phyloP scores from a whole-genome alignment of 2,797 vertebrate species.

The Chelidonichthys spinosus region DNA sequence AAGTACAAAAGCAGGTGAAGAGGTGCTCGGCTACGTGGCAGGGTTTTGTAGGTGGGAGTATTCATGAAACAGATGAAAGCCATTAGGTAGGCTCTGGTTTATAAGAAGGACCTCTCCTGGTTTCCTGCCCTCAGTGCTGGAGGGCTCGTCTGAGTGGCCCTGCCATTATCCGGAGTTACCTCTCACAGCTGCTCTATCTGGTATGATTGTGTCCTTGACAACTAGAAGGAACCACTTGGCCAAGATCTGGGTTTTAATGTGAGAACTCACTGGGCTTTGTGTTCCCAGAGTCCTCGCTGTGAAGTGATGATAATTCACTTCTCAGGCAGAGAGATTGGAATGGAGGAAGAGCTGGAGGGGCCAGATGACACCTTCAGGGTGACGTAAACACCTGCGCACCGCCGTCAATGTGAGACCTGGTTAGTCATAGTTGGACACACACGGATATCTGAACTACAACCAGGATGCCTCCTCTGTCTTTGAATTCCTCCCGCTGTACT shows the following conservation, averaged over 20 bases:
- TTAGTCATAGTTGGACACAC: slow-evolving; percentile 4
- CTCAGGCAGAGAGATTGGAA: background rate
- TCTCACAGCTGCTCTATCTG: slow-evolving; percentile 50
- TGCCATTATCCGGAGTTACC: slow-evolving; percentile 63
- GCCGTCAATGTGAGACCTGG: background rate
- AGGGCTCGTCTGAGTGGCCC: slow-evolving; percentile 77
- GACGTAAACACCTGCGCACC: slow-evolving; percentile 4
- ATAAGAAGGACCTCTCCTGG: slow-evolving; percentile 49
- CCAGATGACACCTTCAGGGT: slow-evolving; percentile 9
- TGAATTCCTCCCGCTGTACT: slow-evolving; percentile 41
- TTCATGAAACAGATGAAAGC: slow-evolving; percentile 74
- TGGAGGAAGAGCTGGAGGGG: slow-evolving; percentile 1
- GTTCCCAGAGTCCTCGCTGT: slow-evolving; percentile 66
- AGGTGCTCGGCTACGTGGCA: slow-evolving; percentile 23
- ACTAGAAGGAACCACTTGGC: slow-evolving; percentile 62
- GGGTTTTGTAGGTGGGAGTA: slow-evolving; percentile 47
- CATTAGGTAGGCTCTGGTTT: slow-evolving; percentile 56
- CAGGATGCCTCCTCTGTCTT: slow-evolving; percentile 17
- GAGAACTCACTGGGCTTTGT: slow-evolving; percentile 66
- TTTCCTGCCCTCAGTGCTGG: slow-evolving; percentile 71
- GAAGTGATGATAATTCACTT: slow-evolving; percentile 46
- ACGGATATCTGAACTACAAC: slow-evolving; percentile 14
- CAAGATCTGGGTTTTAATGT: slow-evolving; percentile 65
- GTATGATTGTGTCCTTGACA: slow-evolving; percentile 53
- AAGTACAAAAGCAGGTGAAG: too few species aligned